Conservation (phyloP, 2,113 vertebrate species). For the Pheucticus melanocephalus region DNA sequence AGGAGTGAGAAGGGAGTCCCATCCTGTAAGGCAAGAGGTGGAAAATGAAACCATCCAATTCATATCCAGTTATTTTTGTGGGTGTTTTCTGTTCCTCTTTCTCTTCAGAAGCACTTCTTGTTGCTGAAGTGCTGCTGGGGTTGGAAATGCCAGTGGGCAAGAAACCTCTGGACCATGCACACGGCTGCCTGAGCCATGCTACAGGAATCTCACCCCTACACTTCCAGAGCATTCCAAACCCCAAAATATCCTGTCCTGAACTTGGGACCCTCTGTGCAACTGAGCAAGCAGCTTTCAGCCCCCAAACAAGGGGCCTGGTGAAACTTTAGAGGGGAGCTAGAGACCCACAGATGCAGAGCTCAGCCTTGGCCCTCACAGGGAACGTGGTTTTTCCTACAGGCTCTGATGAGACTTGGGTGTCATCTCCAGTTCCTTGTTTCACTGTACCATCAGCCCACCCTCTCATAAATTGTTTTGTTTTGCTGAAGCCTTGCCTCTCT, state of each 20-base stretch:
- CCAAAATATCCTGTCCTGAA: not conserved
- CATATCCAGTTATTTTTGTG: not conserved
- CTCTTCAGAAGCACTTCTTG: not conserved
- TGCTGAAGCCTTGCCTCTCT: not conserved
- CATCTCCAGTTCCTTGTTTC: not conserved
- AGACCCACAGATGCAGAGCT: not conserved
- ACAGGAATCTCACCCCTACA: not conserved
- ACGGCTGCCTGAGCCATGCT: accelerated
- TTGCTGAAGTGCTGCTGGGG: not conserved
- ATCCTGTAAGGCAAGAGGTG: not conserved
- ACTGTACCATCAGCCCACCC: too few relatives aligned
- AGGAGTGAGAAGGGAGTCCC: not conserved
- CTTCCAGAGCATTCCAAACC: not conserved
- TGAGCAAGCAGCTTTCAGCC: not conserved
- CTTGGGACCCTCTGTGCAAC: not conserved
- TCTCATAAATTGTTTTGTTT: not conserved
- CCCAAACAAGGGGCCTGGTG: not conserved
- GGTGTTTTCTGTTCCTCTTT: not conserved
- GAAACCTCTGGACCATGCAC: accelerated
- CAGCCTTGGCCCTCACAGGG: not conserved
- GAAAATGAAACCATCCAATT: not conserved
- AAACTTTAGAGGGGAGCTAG: not conserved
- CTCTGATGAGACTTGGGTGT: accelerated
- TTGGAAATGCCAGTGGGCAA: not conserved
- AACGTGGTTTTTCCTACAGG: accelerated